Conservation (phyloP, 2,888 invertebrate species). For the Gisinianus flammeolus region DNA sequence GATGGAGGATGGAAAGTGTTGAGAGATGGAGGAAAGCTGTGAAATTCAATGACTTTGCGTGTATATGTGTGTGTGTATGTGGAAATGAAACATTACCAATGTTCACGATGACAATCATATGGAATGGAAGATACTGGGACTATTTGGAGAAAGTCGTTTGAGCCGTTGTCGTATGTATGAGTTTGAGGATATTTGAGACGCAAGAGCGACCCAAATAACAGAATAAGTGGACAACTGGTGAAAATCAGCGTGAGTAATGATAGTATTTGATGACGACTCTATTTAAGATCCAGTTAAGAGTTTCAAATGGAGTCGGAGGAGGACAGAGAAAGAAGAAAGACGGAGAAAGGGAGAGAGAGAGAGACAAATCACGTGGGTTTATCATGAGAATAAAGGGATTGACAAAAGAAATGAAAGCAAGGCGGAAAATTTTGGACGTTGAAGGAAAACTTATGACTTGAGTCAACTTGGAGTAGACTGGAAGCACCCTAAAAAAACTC, state of each 20-base stretch:
- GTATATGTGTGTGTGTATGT: no score
- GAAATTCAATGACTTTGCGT: no score
- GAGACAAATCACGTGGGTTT: conserved; percentile 1
- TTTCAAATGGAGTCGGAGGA: conserved; percentile 1
- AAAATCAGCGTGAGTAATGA: conserved; percentile 28
- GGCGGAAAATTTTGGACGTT: conserved; percentile 25
- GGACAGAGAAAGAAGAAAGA: background rate
- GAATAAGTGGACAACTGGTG: no score
- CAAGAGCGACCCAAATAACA: no score
- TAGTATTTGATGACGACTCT: conserved; percentile 27
- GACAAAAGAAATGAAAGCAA: conserved; percentile 2
- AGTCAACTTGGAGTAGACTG: conserved; percentile 13
- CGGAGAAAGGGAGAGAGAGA: background rate
- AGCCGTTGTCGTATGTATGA: no score
- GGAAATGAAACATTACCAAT: no score
- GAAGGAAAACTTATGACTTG: conserved; percentile 36
- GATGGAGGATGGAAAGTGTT: no score
- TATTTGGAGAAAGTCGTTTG: no score
- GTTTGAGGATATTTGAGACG: background rate
- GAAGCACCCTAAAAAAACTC: conserved; percentile 36
- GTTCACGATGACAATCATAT: no score
- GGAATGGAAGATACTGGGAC: no score
- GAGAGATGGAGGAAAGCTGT: no score
- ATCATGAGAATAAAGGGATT: conserved; percentile 8
- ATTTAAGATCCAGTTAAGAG: conserved; percentile 20